Base-by-base conservation (phyloP, 2,113 vertebrate species). In the Sialia sialis region DNA sequence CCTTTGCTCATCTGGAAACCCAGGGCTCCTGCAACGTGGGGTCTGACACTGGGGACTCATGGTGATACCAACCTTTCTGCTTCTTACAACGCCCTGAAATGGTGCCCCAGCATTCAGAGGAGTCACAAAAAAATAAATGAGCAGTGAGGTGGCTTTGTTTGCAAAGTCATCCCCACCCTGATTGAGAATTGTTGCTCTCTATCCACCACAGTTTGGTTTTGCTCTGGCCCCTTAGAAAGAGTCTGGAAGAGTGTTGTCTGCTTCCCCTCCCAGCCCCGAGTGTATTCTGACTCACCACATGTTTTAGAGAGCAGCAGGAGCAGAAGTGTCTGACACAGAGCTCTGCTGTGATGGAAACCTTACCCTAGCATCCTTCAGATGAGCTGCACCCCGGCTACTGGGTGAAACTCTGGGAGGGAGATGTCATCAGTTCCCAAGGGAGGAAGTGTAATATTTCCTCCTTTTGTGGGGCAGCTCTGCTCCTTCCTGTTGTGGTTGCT, bases 1-100 rank as follows among this genome's bases (percentile, higher is more conserved):
- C 81, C 75, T 95, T 43, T 77, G 87, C 84, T 94, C 48, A 87
- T 94, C 95, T 84, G 94, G 89, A 80, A 93, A 62, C 51, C 78
- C 84, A 41, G 84, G 78, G 81, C 81, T 96, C 3, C 94, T 82
- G 62, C 14, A 0, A 46, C 0, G 6, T 48, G 34, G 20, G 7
- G 20, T 87, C 91, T 85, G 55, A 16, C 5, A 7, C 4, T 3
- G 63, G 62, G 69, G 84, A 11, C 74, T 95, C 39, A 13, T 3
- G 46, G 72, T 1, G 8, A 69, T 34, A 46, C 48, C 78, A 87
- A 77, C 93, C 67, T 84, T 63, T 23, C 84, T 55, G 3, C 77
- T 59, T 26, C 18, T 63, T 85, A 17, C 9, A 72, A 8, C 74
- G 48, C 70, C 78, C 81, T 17, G 34, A 79, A 62, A 56, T 4